phyloP scores from a whole-genome alignment of 2,888 invertebrate genomes.

The Andrena marginata region DNA sequence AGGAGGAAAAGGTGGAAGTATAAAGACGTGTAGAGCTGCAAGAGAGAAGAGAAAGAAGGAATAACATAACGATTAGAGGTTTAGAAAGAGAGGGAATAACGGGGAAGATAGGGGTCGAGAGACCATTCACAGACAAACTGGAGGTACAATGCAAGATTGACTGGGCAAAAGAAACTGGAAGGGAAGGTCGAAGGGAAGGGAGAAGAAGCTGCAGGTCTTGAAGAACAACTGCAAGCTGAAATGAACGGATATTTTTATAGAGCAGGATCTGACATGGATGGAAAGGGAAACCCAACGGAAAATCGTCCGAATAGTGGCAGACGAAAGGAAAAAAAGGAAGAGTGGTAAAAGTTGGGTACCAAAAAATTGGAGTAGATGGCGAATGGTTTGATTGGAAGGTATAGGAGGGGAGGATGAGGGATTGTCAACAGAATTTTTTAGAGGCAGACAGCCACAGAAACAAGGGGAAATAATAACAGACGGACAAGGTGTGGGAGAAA shows the following conservation, averaged over 20 bases:
- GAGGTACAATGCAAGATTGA: neutral
- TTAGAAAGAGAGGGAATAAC: neutral
- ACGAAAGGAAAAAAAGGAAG: neutral
- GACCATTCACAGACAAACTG: neutral
- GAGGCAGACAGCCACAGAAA: neutral
- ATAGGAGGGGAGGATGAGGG: slow-evolving; percentile 9
- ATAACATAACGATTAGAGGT: neutral
- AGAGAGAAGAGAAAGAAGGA: neutral
- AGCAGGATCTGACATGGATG: neutral
- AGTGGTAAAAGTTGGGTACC: neutral
- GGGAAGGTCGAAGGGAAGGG: neutral
- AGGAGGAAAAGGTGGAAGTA: neutral
- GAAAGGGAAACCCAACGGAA: neutral
- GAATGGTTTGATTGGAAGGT: slow-evolving; percentile 3
- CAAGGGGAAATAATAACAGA: neutral
- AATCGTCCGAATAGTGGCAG: neutral
- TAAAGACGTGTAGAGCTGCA: neutral
- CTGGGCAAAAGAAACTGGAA: neutral
- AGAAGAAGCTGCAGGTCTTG: neutral
- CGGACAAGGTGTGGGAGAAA: neutral
- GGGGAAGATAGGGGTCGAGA: neutral
- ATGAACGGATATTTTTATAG: neutral
- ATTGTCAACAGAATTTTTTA: neutral
- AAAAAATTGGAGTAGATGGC: neutral
- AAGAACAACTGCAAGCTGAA: neutral